phyloP scores from a whole-genome alignment of 1,140 invertebrate genomes.

The Philotrypesis tridentata region DNA sequence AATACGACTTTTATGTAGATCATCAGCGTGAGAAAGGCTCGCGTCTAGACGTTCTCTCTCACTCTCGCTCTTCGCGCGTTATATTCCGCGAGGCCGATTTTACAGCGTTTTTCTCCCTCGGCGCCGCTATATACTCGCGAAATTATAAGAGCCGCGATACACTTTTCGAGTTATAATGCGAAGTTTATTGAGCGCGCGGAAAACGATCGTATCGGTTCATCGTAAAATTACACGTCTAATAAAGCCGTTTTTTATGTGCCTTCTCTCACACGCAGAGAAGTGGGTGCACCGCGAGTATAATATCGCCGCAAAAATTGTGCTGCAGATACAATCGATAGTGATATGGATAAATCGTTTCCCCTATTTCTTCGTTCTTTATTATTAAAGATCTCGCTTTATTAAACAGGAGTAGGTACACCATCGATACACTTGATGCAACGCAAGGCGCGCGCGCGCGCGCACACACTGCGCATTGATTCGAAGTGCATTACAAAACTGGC shows the following conservation, averaged over 20 bases:
- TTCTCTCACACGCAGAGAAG: neutral
- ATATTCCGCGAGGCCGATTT: slow-evolving; percentile 19
- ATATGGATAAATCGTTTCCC: too few relatives aligned
- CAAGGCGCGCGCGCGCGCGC: neutral
- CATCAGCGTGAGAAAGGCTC: slow-evolving; percentile 46
- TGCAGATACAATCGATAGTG: neutral
- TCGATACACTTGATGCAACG: neutral
- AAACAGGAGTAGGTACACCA: neutral
- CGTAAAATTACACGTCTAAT: slow-evolving; percentile 39
- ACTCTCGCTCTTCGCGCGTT: too few relatives aligned
- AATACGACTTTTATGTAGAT: slow-evolving; percentile 20
- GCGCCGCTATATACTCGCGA: neutral
- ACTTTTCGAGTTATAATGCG: slow-evolving; percentile 19
- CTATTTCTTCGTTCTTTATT: neutral
- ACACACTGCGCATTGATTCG: neutral
- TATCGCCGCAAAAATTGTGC: neutral
- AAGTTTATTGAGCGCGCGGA: slow-evolving; percentile 10
- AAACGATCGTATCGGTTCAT: slow-evolving; percentile 21
- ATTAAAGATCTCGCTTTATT: neutral
- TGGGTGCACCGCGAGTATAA: neutral
- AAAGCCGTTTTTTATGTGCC: neutral
- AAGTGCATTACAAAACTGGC: neutral
- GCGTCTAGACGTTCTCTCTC: neutral
- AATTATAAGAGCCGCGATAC: slow-evolving; percentile 13
- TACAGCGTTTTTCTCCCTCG: too few relatives aligned